Evolutionary conservation across 2,797 vertebrate species (phyloP), one percentile per base, ranked within the genome.

Genomic region (Onychomys arenicola): DNA sequence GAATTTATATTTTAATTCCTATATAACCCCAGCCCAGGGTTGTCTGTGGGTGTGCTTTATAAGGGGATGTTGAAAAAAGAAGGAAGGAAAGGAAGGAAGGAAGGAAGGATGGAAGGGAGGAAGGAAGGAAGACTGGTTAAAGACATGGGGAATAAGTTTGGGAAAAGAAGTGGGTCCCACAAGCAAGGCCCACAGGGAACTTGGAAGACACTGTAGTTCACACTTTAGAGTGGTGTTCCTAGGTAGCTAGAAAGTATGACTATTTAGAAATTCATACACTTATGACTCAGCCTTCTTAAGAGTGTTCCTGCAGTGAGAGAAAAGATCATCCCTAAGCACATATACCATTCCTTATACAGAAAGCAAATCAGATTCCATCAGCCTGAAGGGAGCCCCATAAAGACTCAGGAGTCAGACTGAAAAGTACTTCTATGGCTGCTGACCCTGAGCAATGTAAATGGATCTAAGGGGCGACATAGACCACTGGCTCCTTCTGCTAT

Each of bases 21-120:
- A 73, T 4, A 92, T 12, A 57, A 67, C 9, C 43, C 13, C 27
- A 73, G 52, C 5, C 69, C 11, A 61, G 57, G 12, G 3, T 61
- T 77, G 43, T 90, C 81, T 92, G 23, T 89, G 67, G 88, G 40
- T 94, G 8, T 81, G 34, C 46, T 65, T 94, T 92, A 16, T 77
- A 73, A 96, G n/a, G 57, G 93, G 71, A 40, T 59, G 13, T 27
- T 91, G 12, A 61, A 23, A 61, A n/a, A 21, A 67, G n/a, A 34
- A 17, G 11, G 11, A 34, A 37, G 5, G 6, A 69, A 37, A 21
- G 11, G 29, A 83, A 37, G 37, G 71, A 37, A 4, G n/a, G n/a
- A 3, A 4, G 43, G 6, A 7, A 17, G 13, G 5, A 23, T 27
- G 11, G 55, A 27, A n/a, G 55, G 21, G 7, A 57, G 34, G 29